Percentiles rank a stretch among this genome's conserved stretches.
These are phyloP conservation scores for Prochilodus magdalenae DNA, from an alignment of 2,113 vertebrate species.

Conservation along the genomic window DNA sequence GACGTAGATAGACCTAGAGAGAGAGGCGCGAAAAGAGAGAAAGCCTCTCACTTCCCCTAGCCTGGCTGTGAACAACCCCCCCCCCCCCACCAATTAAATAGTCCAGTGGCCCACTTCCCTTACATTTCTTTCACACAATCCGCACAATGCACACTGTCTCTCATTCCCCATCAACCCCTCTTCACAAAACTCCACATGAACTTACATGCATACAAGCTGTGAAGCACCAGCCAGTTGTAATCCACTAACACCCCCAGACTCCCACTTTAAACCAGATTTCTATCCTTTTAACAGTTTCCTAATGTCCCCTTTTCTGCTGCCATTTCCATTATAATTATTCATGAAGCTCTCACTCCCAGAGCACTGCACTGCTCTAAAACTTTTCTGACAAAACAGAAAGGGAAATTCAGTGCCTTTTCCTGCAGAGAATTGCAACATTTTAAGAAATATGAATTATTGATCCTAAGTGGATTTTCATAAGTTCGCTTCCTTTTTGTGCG, in stretches of 20 bases:
- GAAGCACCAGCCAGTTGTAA: background rate
- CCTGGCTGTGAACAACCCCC: constrained; percentile 51
- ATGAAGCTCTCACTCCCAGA: constrained; percentile 46
- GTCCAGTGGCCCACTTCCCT: constrained; percentile 5
- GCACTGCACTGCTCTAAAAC: constrained; percentile 62
- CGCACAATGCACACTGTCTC: background rate
- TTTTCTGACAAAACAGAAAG: constrained; percentile 64
- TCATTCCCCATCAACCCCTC: background rate
- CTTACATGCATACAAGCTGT: background rate
- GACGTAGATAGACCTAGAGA: background rate
- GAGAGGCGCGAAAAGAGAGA: background rate
- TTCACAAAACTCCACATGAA: background rate
- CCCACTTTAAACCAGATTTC: background rate
- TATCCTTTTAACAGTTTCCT: background rate
- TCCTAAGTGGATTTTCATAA: constrained; percentile 71
- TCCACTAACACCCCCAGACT: background rate
- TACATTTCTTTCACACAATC: background rate
- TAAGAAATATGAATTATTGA: constrained; percentile 79
- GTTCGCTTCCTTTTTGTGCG: constrained; percentile 18
- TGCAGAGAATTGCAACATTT: constrained; percentile 73
- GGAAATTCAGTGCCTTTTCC: constrained; percentile 69
- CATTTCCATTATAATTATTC: background rate
- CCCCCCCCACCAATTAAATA: constrained; percentile 58
- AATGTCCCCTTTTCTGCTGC: background rate
- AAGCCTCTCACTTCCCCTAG: constrained; percentile 20